phyloP scores from a whole-genome alignment of 1,140 invertebrate genomes.

The Drosophila bocqueti region DNA sequence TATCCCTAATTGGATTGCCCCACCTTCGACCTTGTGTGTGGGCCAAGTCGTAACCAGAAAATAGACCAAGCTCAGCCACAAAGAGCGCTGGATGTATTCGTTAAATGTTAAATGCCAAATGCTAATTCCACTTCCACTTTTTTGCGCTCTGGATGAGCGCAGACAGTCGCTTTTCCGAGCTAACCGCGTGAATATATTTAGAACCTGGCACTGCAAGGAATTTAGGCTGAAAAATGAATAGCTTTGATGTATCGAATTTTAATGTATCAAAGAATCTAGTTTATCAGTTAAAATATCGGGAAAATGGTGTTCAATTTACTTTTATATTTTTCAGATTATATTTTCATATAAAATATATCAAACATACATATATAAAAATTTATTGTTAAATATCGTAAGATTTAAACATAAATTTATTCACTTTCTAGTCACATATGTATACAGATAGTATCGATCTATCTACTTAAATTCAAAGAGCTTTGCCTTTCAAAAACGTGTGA shows the following conservation, averaged over 20 bases:
- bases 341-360: no score
- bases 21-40: conserved; percentile 58
- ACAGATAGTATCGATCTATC: no score
- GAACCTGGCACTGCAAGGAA: neutral
- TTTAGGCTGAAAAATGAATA: no score
- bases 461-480: neutral
- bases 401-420: no score
- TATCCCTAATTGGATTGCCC: conserved; percentile 77
- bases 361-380: no score
- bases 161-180: conserved; percentile 49
- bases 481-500: neutral
- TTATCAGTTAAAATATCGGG: no score
- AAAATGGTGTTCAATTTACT: no score
- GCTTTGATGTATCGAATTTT: no score
- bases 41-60: conserved; percentile 13
- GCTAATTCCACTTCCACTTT: conserved; percentile 61
- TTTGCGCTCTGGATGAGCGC: conserved; percentile 40
- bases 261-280: no score
- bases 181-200: conserved; percentile 40
- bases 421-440: no score
- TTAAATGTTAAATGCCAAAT: conserved; percentile 68
- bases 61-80: conserved; percentile 23
- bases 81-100: conserved; percentile 39
- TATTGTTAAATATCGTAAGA: no score
- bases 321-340: no score